Conservation (phyloP, 2,113 vertebrate genomes). For the Sylvietta virens region DNA sequence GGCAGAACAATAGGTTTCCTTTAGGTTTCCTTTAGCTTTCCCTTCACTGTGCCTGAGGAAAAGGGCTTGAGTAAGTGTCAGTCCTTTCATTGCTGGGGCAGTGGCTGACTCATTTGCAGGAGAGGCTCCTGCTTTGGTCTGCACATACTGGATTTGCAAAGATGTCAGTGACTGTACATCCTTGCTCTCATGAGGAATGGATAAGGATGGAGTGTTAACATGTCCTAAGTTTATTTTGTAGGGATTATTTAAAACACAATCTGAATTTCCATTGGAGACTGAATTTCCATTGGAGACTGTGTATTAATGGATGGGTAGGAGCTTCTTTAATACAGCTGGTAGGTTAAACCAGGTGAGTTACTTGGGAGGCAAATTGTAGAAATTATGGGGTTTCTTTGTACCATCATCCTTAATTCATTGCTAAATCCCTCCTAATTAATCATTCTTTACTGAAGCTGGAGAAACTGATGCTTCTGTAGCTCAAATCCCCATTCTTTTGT, state of each 20-base stretch:
- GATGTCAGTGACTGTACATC: not conserved
- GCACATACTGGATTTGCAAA: not conserved
- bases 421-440: not conserved
- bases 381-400: not conserved
- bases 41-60: not conserved
- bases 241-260: not conserved
- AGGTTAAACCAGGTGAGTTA: not conserved
- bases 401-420: not conserved
- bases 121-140: not conserved
- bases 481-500: not conserved
- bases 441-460: not conserved
- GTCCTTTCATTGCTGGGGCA: not conserved
- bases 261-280: not conserved
- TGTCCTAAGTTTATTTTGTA: not conserved
- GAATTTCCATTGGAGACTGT: not conserved
- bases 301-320: not conserved
- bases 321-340: not conserved
- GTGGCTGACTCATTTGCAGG: not conserved
- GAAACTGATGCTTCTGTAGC: not conserved
- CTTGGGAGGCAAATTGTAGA: not conserved
- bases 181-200: not conserved
- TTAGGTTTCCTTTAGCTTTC: slow-evolving; percentile 13
- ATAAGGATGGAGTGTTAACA: not conserved
- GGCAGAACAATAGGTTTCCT: not conserved
- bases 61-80: not conserved